A percentile compares a stretch with the other conserved stretches of the same genome.
Evolutionary conservation across 1,140 invertebrate species (phyloP).

Genomic region (Eubasilissa regina): DNA sequence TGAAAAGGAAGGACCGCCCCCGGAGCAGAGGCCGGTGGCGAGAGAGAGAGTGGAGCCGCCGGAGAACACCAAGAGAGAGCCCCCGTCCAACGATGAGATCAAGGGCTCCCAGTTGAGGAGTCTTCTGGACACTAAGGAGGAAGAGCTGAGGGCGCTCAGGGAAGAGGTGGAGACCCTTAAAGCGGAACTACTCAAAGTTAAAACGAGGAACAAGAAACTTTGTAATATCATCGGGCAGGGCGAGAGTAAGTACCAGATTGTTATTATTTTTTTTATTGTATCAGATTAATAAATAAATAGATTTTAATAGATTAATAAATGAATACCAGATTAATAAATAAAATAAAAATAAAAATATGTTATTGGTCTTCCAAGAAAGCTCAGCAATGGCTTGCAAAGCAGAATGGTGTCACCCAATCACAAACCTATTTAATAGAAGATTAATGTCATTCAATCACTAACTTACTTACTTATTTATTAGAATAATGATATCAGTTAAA

Average conservation of each 20-base stretch:
- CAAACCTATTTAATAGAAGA: too few relatives aligned
- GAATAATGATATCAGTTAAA: too few relatives aligned
- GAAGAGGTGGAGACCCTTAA: constrained; percentile 77
- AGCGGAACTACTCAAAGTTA: constrained; percentile 81
- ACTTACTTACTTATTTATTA: too few relatives aligned
- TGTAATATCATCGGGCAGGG: constrained; percentile 84
- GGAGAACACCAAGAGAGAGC: constrained; percentile 66
- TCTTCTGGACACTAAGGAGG: constrained; percentile 78
- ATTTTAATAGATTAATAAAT: too few relatives aligned
- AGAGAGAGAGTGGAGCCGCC: constrained; percentile 4
- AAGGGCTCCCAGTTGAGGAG: constrained; percentile 75
- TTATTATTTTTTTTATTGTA: constrained; percentile 5
- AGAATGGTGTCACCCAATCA: too few relatives aligned
- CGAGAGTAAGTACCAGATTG: constrained; percentile 78
- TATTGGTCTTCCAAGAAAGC: too few relatives aligned
- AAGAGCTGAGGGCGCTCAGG: constrained; percentile 76
- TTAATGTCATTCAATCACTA: too few relatives aligned
- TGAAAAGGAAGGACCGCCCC: neutral
- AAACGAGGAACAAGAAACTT: constrained; percentile 84
- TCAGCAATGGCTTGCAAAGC: too few relatives aligned
- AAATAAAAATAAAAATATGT: too few relatives aligned
- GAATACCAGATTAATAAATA: too few relatives aligned
- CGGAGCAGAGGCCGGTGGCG: constrained; percentile 29
- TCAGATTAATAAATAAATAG: too few relatives aligned
- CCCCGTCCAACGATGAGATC: constrained; percentile 72